phyloP scores from a whole-genome alignment of 1,140 invertebrate genomes.

The Caligus rogercresseyi region DNA sequence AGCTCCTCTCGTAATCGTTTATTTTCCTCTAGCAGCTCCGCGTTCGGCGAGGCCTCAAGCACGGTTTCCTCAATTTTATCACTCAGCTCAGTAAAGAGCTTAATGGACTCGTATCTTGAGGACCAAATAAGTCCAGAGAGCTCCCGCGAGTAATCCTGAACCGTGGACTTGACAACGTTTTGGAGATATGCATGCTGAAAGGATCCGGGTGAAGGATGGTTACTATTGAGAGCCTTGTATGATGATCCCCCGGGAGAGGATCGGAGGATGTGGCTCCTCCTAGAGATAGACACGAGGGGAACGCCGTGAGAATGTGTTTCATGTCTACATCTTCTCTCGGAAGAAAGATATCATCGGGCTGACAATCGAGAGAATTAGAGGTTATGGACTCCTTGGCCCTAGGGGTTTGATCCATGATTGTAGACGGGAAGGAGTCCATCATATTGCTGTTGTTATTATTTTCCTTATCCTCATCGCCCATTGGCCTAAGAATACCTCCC shows the following conservation, averaged over 20 bases:
- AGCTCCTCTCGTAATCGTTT: neutral
- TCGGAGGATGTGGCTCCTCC: too few relatives aligned
- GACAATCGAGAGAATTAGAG: too few relatives aligned
- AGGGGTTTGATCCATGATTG: too few relatives aligned
- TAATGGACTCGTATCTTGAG: neutral
- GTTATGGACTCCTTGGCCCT: too few relatives aligned
- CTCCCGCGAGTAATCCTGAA: neutral
- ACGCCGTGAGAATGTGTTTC: neutral
- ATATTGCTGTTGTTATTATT: too few relatives aligned
- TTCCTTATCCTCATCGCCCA: too few relatives aligned
- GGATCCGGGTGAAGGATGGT: neutral
- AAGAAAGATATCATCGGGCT: too few relatives aligned
- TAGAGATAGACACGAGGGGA: neutral
- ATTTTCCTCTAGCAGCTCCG: neutral
- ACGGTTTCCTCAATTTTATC: neutral
- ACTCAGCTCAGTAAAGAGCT: neutral
- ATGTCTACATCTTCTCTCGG: neutral
- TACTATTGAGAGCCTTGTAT: neutral
- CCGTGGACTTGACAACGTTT: neutral
- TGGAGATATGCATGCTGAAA: neutral
- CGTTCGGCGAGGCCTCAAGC: neutral
- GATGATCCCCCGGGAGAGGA: too few relatives aligned
- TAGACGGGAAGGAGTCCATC: too few relatives aligned
- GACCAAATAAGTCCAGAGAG: neutral
- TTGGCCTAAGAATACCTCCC: neutral